phyloP scores from a whole-genome alignment of 2,797 vertebrate species.

The Phylloscopus collybita region DNA sequence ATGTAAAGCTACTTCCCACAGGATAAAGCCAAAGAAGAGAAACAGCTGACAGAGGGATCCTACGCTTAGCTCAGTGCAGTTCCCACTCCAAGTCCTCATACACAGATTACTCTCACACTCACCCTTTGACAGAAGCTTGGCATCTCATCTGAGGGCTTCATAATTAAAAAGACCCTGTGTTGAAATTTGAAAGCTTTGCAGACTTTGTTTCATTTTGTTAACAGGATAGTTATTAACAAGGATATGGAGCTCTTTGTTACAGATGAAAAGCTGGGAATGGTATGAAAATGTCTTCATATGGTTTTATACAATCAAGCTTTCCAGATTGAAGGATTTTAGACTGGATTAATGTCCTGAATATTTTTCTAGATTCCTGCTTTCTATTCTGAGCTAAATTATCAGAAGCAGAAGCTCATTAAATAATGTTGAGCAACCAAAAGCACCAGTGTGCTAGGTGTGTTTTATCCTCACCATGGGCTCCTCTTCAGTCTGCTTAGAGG shows the following conservation, averaged over 20 bases:
- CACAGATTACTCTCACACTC: neutral
- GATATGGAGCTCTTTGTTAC: constrained; percentile 23
- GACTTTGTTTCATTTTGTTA: neutral
- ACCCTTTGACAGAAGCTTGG: constrained; percentile 21
- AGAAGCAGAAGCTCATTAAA: neutral
- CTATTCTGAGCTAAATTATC: constrained; percentile 4
- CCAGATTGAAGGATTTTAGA: constrained; percentile 27
- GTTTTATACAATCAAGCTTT: neutral
- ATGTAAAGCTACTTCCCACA: constrained; percentile 45
- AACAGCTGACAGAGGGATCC: neutral
- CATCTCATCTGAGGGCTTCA: neutral
- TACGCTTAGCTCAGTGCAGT: neutral
- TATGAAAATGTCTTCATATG: constrained; percentile 32
- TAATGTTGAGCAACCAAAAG: neutral
- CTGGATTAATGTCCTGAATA: neutral
- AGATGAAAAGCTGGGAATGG: constrained; percentile 31
- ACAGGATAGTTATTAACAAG: constrained; percentile 13
- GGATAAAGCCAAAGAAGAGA: constrained; percentile 43
- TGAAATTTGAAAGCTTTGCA: constrained; percentile 13
- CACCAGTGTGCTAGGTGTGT: neutral
- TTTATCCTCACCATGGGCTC: neutral
- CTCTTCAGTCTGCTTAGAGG: neutral
- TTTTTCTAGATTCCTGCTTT: constrained; percentile 4
- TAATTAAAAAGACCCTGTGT: neutral
- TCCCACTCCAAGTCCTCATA: neutral